A percentile compares a stretch with the other conserved stretches of the same genome.
Evolutionary conservation across 2,888 invertebrate genomes (phyloP).

Genomic region (Cepaea hortensis): DNA sequence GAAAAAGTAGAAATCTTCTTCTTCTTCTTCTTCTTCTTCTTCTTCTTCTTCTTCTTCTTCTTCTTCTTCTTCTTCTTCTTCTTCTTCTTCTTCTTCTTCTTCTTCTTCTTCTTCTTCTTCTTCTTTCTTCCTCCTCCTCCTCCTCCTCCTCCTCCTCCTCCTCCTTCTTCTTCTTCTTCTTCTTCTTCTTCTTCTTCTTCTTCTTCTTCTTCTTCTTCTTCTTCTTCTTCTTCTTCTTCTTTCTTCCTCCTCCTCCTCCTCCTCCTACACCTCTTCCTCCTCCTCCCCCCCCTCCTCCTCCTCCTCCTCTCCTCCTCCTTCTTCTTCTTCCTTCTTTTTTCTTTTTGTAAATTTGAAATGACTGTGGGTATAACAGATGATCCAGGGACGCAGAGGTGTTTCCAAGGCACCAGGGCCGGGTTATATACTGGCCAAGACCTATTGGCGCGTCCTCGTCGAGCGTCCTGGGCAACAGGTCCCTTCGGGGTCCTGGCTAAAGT

Average conservation of each 20-base stretch:
- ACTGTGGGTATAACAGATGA: too few relatives aligned
- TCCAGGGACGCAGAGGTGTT: too few relatives aligned
- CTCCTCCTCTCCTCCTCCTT: not conserved
- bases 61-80: not conserved
- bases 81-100: too few relatives aligned
- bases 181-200: not conserved
- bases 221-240: not conserved
- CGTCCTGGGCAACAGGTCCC: too few relatives aligned
- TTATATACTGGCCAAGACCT: too few relatives aligned
- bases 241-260: not conserved
- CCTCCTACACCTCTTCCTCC: not conserved
- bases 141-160: not conserved
- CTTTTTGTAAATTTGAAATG: too few relatives aligned
- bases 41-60: conserved; percentile 6
- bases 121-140: not conserved
- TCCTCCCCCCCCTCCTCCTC: not conserved
- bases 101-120: not conserved
- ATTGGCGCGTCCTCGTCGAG: too few relatives aligned
- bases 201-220: not conserved
- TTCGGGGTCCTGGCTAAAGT: too few relatives aligned
- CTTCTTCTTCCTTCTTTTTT: too few relatives aligned
- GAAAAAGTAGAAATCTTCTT: not conserved
- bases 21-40: not conserved
- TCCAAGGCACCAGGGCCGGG: too few relatives aligned
- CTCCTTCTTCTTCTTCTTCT: not conserved